Conservation (phyloP, 2,888 invertebrate genomes). For the Tiliacea citrago region DNA sequence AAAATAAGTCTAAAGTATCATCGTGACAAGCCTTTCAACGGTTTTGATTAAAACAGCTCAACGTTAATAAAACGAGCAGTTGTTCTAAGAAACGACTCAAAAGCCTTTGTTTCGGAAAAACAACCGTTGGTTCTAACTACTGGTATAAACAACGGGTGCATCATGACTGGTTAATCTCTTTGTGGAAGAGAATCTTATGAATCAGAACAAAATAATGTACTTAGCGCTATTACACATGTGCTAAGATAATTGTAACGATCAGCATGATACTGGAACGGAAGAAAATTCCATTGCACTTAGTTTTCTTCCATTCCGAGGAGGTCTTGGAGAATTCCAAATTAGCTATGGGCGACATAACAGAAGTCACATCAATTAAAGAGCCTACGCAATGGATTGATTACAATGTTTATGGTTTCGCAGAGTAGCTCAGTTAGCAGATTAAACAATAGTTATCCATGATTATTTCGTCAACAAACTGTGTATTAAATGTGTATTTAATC, state of each 20-base stretch:
- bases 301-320: slow-evolving; percentile 14
- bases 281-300: slow-evolving; percentile 47
- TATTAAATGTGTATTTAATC: background rate
- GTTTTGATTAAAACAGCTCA: slow-evolving; percentile 4
- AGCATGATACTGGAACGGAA: slow-evolving; percentile 22
- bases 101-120: slow-evolving; percentile 57
- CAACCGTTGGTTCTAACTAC: slow-evolving; percentile 38
- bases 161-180: slow-evolving; percentile 54
- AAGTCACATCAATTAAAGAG: slow-evolving; percentile 20
- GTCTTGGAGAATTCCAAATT: slow-evolving; percentile 7
- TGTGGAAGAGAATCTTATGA: slow-evolving; percentile 48
- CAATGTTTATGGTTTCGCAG: slow-evolving; percentile 10
- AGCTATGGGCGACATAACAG: slow-evolving; percentile 4
- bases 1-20: background rate
- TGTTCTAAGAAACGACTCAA: slow-evolving; percentile 48
- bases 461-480: background rate
- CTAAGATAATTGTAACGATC: slow-evolving; percentile 34
- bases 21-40: slow-evolving; percentile 16
- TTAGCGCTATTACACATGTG: slow-evolving; percentile 15
- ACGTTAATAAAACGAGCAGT: slow-evolving; percentile 32
- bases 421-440: background rate
- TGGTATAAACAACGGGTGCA: slow-evolving; percentile 56
- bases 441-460: background rate
- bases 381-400: slow-evolving; percentile 27
- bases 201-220: slow-evolving; percentile 50